These are phyloP conservation scores for Symphodus melops DNA, from an alignment of 2,113 vertebrate species.

Conservation along the genomic window DNA sequence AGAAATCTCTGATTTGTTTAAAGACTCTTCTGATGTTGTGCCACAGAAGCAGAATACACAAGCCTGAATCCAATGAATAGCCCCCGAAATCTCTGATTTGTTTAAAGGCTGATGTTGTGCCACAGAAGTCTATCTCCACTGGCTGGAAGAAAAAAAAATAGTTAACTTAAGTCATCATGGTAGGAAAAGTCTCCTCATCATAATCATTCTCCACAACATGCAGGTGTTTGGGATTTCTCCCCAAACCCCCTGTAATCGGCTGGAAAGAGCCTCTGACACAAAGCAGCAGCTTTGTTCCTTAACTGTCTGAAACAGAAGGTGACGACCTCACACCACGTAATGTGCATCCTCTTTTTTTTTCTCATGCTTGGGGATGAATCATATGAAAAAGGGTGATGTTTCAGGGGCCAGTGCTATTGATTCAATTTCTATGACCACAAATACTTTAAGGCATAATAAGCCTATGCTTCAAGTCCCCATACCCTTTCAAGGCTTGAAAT, in stretches of 20 bases:
- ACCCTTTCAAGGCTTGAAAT: slow-evolving; percentile 76
- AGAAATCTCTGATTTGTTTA: too few relatives aligned
- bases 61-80: not conserved
- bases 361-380: slow-evolving; percentile 67
- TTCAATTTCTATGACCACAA: slow-evolving; percentile 82
- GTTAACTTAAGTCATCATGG: too few relatives aligned
- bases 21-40: too few relatives aligned
- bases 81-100: not conserved
- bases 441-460: slow-evolving; percentile 83
- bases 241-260: slow-evolving; percentile 25
- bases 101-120: not conserved
- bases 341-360: slow-evolving; percentile 53
- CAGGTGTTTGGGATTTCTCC: slow-evolving; percentile 34
- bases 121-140: too few relatives aligned
- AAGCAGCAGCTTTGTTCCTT: slow-evolving; percentile 55
- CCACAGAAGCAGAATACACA: slow-evolving; percentile 12
- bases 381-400: slow-evolving; percentile 24
- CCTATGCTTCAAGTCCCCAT: slow-evolving; percentile 74
- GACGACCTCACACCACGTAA: slow-evolving; percentile 71
- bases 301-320: slow-evolving; percentile 54
- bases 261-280: slow-evolving; percentile 50
- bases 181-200: too few relatives aligned
- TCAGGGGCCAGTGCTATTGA: slow-evolving; percentile 69
- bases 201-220: slow-evolving; percentile 10
- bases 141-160: not conserved